phyloP scores from a whole-genome alignment of 2,888 invertebrate genomes.

The Unio delphinus region DNA sequence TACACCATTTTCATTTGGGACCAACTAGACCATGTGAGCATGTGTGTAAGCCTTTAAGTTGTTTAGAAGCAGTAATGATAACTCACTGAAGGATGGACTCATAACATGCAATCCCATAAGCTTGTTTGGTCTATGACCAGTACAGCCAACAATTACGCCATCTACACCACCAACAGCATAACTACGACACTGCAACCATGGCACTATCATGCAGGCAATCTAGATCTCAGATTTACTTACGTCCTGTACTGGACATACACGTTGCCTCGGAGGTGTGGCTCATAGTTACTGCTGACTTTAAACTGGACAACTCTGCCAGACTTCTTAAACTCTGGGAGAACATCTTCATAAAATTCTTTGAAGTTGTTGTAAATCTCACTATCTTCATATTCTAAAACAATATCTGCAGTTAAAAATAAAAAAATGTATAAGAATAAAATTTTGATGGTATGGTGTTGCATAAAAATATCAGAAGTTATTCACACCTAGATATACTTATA shows the following conservation, averaged over 20 bases:
- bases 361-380: slow-evolving; percentile 85
- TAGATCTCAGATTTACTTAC: slow-evolving; percentile 41
- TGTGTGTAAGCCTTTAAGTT: too few relatives aligned
- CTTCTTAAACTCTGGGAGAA: slow-evolving; percentile 84
- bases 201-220: background rate
- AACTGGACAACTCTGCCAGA: slow-evolving; percentile 73
- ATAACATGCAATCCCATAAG: too few relatives aligned
- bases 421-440: background rate
- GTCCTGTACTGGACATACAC: slow-evolving; percentile 86
- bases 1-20: too few relatives aligned
- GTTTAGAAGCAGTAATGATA: too few relatives aligned
- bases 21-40: too few relatives aligned
- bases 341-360: slow-evolving; percentile 88
- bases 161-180: background rate
- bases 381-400: slow-evolving; percentile 87
- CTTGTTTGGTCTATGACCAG: too few relatives aligned
- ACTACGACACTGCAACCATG: background rate
- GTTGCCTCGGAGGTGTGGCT: slow-evolving; percentile 90
- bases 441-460: background rate
- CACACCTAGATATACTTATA: background rate
- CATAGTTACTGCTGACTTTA: slow-evolving; percentile 87
- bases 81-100: too few relatives aligned
- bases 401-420: slow-evolving; percentile 74
- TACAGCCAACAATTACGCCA: too few relatives aligned
- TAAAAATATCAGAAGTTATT: background rate